Percentiles rank a stretch among this genome's conserved stretches.
phyloP scores from a whole-genome alignment of 1,140 invertebrate species.

The Elysia chlorotica region DNA sequence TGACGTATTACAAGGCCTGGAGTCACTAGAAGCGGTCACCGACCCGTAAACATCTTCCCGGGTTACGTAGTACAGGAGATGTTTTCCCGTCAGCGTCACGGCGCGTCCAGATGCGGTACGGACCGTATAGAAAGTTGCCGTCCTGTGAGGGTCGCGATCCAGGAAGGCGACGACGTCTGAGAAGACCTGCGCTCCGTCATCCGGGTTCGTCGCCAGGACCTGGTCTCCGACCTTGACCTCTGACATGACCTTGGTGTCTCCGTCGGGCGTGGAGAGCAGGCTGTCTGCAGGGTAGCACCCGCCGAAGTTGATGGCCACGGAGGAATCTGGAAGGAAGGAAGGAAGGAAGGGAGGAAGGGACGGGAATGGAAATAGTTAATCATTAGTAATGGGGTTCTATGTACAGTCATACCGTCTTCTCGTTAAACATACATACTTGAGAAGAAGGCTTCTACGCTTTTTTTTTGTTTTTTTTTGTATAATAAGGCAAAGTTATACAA shows the following conservation, averaged over 20 bases:
- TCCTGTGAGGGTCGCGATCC: slow-evolving; percentile 74
- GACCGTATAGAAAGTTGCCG: slow-evolving; percentile 74
- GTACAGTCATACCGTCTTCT: too few species aligned
- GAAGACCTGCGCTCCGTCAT: slow-evolving; percentile 73
- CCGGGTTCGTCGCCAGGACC: slow-evolving; percentile 75
- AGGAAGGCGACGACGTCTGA: slow-evolving; percentile 90
- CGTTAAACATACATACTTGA: too few species aligned
- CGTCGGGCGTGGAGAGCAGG: slow-evolving; percentile 67
- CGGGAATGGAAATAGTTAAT: too few species aligned
- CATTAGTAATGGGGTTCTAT: too few species aligned
- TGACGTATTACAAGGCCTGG: too few species aligned
- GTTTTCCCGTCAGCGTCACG: slow-evolving; percentile 82
- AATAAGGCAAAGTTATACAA: too few species aligned
- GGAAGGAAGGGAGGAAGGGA: not conserved
- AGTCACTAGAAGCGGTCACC: too few species aligned
- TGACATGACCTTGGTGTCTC: slow-evolving; percentile 64
- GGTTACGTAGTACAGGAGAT: slow-evolving; percentile 70
- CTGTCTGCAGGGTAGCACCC: slow-evolving; percentile 78
- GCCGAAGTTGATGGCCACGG: slow-evolving; percentile 78
- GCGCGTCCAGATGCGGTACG: slow-evolving; percentile 71
- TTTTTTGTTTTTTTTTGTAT: too few species aligned
- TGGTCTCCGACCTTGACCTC: slow-evolving; percentile 78
- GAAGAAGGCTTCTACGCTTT: too few species aligned
- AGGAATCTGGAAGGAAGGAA: slow-evolving; percentile 79
- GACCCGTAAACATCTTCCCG: too few species aligned